Percentiles rank a stretch among this genome's conserved stretches.
phyloP scores from a whole-genome alignment of 1,140 invertebrate genomes.

The Callitettix versicolor region DNA sequence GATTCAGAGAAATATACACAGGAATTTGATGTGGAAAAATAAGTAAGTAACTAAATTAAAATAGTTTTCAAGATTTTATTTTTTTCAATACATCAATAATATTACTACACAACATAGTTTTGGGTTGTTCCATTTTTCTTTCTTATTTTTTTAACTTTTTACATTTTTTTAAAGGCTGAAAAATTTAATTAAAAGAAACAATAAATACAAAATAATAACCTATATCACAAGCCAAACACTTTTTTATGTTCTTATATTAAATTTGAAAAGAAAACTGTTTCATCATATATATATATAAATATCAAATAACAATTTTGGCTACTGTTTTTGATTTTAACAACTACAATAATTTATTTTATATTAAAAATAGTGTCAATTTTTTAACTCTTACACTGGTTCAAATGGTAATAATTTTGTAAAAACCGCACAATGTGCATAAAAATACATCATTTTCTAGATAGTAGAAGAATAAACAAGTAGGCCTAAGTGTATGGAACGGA shows the following conservation, averaged over 20 bases:
- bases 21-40: too few relatives aligned
- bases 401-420: conserved; percentile 9
- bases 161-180: conserved; percentile 20
- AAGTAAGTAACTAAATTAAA: background rate
- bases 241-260: conserved; percentile 22
- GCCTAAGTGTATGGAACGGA: conserved; percentile 8
- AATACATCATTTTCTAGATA: conserved; percentile 4
- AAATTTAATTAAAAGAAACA: conserved; percentile 17
- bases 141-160: conserved; percentile 19
- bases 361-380: conserved; percentile 10
- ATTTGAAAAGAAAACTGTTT: conserved; percentile 19
- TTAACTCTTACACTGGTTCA: background rate
- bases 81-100: conserved; percentile 27
- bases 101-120: conserved; percentile 27
- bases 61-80: conserved; percentile 20
- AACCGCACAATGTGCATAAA: conserved; percentile 12
- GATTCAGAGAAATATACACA: too few relatives aligned
- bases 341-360: conserved; percentile 9
- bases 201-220: conserved; percentile 21
- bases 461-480: conserved; percentile 4
- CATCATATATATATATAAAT: conserved; percentile 16
- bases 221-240: conserved; percentile 23
- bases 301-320: conserved; percentile 19
- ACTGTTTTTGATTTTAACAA: conserved; percentile 13
- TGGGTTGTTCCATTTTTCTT: conserved; percentile 24